Conservation (phyloP, 2,797 vertebrate genomes). For the Mico argentatus region DNA sequence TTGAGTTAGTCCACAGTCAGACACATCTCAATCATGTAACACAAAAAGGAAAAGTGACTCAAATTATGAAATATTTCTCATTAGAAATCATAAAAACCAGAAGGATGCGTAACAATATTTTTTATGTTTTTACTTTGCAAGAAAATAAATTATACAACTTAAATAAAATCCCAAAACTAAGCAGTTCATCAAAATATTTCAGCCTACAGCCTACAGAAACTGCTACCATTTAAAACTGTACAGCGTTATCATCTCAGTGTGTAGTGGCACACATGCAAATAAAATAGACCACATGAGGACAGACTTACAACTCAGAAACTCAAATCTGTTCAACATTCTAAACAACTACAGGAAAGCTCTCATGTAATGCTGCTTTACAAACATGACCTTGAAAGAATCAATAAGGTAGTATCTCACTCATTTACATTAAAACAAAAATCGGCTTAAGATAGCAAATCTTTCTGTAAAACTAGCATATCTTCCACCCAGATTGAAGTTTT, state of each 20-base stretch:
- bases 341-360: slow-evolving; percentile 86
- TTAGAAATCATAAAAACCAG: neutral
- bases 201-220: slow-evolving; percentile 89
- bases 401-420: slow-evolving; percentile 84
- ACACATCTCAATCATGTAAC: neutral
- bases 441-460: slow-evolving; percentile 85
- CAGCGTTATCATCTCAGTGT: slow-evolving; percentile 85
- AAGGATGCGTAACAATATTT: neutral
- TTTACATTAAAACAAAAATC: slow-evolving; percentile 85
- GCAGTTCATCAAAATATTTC: slow-evolving; percentile 90
- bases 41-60: neutral
- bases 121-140: neutral
- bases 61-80: neutral
- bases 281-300: slow-evolving; percentile 83
- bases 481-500: slow-evolving; percentile 81
- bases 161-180: slow-evolving; percentile 91
- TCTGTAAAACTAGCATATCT: slow-evolving; percentile 86
- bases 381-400: slow-evolving; percentile 82
- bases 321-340: slow-evolving; percentile 84
- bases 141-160: slow-evolving; percentile 87
- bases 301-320: slow-evolving; percentile 87
- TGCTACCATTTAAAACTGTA: slow-evolving; percentile 87
- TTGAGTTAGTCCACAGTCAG: neutral
- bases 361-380: slow-evolving; percentile 83
- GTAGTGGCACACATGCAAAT: slow-evolving; percentile 90